Conservation (phyloP, 2,113 vertebrate genomes). For the Anthoscopus minutus region DNA sequence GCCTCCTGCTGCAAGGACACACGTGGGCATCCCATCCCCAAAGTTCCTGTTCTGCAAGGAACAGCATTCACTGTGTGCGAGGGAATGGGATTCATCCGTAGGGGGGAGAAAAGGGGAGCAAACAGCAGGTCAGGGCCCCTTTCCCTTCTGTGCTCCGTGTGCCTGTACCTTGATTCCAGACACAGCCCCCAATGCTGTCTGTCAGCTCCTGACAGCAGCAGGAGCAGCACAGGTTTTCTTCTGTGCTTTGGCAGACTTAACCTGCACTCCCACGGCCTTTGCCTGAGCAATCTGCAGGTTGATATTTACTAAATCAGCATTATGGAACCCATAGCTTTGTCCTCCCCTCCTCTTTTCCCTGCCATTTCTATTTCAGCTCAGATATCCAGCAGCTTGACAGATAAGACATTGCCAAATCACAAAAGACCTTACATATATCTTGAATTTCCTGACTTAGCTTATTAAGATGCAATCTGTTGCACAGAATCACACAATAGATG, state of each 20-base stretch:
- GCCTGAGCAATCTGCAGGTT: not conserved
- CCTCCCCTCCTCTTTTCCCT: not conserved
- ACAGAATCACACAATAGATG: not conserved
- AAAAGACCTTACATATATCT: not conserved
- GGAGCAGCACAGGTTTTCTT: not conserved
- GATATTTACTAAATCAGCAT: not conserved
- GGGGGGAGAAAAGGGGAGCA: not conserved
- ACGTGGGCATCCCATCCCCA: not conserved
- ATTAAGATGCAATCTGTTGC: constrained; percentile 19
- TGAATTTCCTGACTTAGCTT: constrained; percentile 37
- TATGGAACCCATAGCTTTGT: not conserved
- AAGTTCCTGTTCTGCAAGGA: not conserved
- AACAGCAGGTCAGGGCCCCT: not conserved
- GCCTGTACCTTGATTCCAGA: not conserved
- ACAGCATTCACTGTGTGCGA: fast-evolving
- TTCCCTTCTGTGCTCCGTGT: not conserved
- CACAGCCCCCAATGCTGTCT: not conserved
- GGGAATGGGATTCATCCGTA: fast-evolving
- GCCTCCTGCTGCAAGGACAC: not conserved
- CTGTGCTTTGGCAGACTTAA: not conserved
- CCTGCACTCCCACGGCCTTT: not conserved
- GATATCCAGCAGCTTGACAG: not conserved
- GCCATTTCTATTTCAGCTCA: constrained; percentile 5
- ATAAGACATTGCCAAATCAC: not conserved
- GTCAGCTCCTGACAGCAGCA: not conserved